Evolutionary conservation across 2,888 invertebrate genomes (phyloP).

Genomic region (Unio pictorum): DNA sequence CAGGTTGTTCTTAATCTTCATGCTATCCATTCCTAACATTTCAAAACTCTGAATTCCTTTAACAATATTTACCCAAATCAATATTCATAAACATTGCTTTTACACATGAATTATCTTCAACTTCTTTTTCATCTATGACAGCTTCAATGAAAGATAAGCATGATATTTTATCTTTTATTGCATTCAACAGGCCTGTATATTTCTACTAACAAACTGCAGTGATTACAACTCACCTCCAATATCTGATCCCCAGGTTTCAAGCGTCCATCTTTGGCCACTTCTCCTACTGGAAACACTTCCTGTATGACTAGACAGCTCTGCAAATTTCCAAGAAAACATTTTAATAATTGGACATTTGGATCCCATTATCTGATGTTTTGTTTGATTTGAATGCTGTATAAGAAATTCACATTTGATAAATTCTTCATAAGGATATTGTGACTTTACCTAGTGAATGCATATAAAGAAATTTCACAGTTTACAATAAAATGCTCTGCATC

Average conservation of each 20-base stretch:
- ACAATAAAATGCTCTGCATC: too few species aligned
- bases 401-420: neutral
- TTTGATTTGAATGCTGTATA: too few species aligned
- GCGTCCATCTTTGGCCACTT: conserved; percentile 71
- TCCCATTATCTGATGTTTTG: too few species aligned
- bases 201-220: neutral
- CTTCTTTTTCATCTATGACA: too few species aligned
- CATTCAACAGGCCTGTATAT: neutral
- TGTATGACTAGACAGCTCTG: conserved; percentile 73
- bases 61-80: too few species aligned
- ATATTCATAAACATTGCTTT: too few species aligned
- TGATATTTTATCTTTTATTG: neutral
- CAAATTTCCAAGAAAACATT: conserved; percentile 12
- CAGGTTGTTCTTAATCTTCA: too few species aligned
- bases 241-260: conserved; percentile 73
- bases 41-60: too few species aligned
- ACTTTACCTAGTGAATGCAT: neutral
- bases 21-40: too few species aligned
- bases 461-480: too few species aligned
- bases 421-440: neutral
- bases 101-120: too few species aligned
- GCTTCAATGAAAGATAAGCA: neutral
- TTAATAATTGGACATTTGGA: too few species aligned
- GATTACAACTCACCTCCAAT: conserved; percentile 65
- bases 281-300: conserved; percentile 71